A percentile compares a stretch with the other conserved stretches of the same genome.
Evolutionary conservation across 1,140 invertebrate species (phyloP).

Genomic region (Dinoponera quadriceps): DNA sequence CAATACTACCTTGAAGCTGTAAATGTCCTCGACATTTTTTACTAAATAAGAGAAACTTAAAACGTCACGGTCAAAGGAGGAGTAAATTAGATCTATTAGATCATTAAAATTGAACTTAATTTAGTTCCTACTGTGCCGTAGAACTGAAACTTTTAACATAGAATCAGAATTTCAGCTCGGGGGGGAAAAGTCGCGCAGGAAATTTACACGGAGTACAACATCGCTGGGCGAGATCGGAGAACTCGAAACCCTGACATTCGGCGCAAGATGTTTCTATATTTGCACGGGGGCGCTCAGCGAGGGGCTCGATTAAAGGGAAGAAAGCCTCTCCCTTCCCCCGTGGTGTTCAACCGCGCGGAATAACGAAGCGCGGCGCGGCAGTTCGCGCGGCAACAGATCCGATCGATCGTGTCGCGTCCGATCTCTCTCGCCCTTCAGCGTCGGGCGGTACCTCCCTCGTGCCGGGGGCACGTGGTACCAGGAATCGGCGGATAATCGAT

Average conservation of each 20-base stretch:
- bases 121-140: too few relatives aligned
- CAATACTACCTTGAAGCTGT: too few relatives aligned
- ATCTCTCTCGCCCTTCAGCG: slow-evolving; percentile 13
- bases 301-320: slow-evolving; percentile 38
- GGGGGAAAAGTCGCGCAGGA: too few relatives aligned
- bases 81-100: too few relatives aligned
- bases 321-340: background rate
- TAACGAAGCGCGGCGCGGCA: slow-evolving; percentile 27
- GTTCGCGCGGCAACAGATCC: slow-evolving; percentile 9
- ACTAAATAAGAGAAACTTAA: too few relatives aligned
- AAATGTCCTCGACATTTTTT: too few relatives aligned
- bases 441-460: background rate
- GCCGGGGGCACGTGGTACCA: slow-evolving; percentile 2
- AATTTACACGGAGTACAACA: too few relatives aligned
- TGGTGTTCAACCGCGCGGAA: slow-evolving; percentile 40
- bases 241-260: background rate
- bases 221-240: background rate
- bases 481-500: slow-evolving; percentile 61
- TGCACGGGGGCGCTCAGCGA: background rate
- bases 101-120: too few relatives aligned
- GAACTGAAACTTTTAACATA: too few relatives aligned
- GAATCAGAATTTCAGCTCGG: too few relatives aligned
- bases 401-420: slow-evolving; percentile 38
- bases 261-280: slow-evolving; percentile 29
- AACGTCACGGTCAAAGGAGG: too few relatives aligned